Percentiles rank a stretch among this genome's conserved stretches.
phyloP scores from a whole-genome alignment of 2,888 invertebrate genomes.

The Cylindroiulus punctatus region DNA sequence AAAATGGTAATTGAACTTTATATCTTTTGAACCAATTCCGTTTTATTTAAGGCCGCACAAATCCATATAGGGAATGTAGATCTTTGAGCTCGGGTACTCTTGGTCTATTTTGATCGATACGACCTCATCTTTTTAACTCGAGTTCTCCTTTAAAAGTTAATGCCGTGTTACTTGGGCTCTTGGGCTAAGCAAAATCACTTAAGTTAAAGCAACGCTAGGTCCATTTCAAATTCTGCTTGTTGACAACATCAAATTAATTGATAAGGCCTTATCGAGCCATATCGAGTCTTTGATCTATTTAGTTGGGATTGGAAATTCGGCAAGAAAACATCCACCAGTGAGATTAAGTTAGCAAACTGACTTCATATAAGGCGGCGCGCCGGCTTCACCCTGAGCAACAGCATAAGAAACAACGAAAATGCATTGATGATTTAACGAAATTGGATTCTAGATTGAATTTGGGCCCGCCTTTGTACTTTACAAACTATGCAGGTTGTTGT shows the following conservation, averaged over 20 bases:
- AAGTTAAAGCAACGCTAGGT: background rate
- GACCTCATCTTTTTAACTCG: background rate
- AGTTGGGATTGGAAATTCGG: background rate
- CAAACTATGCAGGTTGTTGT: background rate
- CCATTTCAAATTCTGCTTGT: background rate
- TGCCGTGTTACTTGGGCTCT: background rate
- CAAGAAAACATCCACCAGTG: background rate
- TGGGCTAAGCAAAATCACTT: background rate
- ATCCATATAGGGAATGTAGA: background rate
- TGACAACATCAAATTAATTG: conserved; percentile 25
- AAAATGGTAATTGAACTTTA: conserved; percentile 47
- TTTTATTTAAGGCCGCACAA: conserved; percentile 24
- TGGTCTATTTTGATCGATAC: background rate
- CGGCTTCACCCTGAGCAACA: background rate
- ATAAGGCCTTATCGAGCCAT: background rate
- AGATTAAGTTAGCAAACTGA: conserved; percentile 9
- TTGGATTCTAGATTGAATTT: conserved; percentile 40
- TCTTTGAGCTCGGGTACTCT: background rate
- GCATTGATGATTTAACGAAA: conserved; percentile 4
- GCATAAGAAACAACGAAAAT: conserved; percentile 30
- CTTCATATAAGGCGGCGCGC: background rate
- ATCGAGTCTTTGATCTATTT: background rate
- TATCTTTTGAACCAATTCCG: conserved; percentile 43
- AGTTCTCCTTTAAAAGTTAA: background rate
- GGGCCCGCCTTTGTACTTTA: background rate